Percentiles rank a stretch among this genome's conserved stretches.
Evolutionary conservation across 92 coral and sea anemone genomes (phyloP).

Genomic region (Virgularia gustaviana): DNA sequence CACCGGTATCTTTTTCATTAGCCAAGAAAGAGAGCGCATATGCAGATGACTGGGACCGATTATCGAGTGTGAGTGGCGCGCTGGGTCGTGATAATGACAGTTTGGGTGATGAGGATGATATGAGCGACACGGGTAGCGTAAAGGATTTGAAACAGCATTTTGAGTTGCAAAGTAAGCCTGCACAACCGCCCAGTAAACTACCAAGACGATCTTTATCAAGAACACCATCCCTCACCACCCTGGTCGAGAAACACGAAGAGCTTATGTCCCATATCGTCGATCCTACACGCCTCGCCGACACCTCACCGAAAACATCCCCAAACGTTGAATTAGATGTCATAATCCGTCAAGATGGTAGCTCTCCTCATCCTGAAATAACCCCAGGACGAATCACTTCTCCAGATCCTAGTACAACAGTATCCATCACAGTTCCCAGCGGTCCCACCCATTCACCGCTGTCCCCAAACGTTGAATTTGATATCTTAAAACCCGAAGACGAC

Average conservation of each 20-base stretch:
- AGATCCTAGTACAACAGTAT: no score
- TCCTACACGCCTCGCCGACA: no score
- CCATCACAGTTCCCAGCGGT: no score
- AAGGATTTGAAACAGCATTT: slow-evolving; percentile 2
- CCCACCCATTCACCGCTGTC: no score
- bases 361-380: no score
- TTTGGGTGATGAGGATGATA: neutral
- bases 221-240: slow-evolving; percentile 5
- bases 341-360: no score
- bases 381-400: no score
- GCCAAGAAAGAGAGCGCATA: neutral
- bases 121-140: slow-evolving; percentile 11
- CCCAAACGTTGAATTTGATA: no score
- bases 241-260: slow-evolving; percentile 17
- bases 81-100: neutral
- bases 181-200: neutral
- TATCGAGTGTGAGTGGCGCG: slow-evolving; percentile 14
- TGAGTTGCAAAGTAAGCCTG: neutral
- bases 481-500: no score
- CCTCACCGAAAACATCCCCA: no score
- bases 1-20: neutral
- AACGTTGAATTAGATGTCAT: no score
- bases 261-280: no score
- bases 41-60: slow-evolving; percentile 12
- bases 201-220: neutral